phyloP scores from a whole-genome alignment of 2,113 vertebrate genomes.

The Gadus macrocephalus region DNA sequence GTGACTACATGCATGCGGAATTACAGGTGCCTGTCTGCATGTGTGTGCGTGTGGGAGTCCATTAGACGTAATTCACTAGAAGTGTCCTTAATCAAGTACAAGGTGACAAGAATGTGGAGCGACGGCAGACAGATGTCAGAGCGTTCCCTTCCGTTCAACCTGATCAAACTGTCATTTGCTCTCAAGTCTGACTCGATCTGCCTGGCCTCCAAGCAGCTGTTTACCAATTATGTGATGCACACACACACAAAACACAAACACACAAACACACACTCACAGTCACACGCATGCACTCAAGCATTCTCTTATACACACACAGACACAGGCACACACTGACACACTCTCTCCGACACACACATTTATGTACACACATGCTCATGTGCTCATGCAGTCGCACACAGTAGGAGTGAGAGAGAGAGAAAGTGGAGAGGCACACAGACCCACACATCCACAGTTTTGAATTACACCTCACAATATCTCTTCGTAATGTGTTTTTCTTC shows the following conservation, averaged over 20 bases:
- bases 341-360: not conserved
- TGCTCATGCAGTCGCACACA: not conserved
- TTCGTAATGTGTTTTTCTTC: slow-evolving; percentile 44
- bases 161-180: slow-evolving; percentile 60
- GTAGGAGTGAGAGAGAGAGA: not conserved
- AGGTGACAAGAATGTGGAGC: slow-evolving; percentile 37
- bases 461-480: slow-evolving; percentile 49
- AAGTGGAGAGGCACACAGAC: slow-evolving; percentile 18
- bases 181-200: slow-evolving; percentile 51
- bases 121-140: slow-evolving; percentile 60
- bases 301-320: slow-evolving; percentile 11
- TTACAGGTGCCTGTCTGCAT: slow-evolving; percentile 18
- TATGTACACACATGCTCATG: not conserved
- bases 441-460: slow-evolving; percentile 25
- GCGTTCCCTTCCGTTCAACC: slow-evolving; percentile 59
- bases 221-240: slow-evolving; percentile 25
- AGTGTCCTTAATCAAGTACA: slow-evolving; percentile 43
- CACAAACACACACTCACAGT: slow-evolving; percentile 2
- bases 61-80: slow-evolving; percentile 10
- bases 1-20: slow-evolving; percentile 4
- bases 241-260: slow-evolving; percentile 1
- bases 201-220: slow-evolving; percentile 59
- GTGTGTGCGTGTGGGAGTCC: slow-evolving; percentile 10
- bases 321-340: not conserved
- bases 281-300: not conserved